phyloP scores from a whole-genome alignment of 2,797 vertebrate genomes.

The Lepidocolaptes lacrymiger region DNA sequence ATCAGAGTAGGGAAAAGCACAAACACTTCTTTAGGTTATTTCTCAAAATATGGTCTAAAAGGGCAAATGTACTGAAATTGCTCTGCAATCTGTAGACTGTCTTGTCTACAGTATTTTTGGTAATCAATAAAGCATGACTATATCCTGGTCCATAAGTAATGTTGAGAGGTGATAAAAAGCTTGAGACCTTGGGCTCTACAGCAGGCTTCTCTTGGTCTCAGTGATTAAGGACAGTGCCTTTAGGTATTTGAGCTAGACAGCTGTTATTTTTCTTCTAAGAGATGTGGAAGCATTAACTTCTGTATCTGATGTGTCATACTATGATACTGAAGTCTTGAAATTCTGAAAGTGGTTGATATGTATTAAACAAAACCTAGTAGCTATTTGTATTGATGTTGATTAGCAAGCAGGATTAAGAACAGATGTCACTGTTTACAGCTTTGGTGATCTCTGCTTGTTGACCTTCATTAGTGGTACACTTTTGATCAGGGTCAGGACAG shows the following conservation, averaged over 20 bases:
- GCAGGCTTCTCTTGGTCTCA: neutral
- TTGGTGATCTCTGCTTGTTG: neutral
- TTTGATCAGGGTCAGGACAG: neutral
- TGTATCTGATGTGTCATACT: fast-evolving
- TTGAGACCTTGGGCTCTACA: neutral
- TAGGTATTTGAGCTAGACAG: neutral
- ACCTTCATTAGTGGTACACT: neutral
- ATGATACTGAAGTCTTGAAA: neutral
- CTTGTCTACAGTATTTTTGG: neutral
- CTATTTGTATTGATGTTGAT: neutral
- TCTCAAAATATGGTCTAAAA: neutral
- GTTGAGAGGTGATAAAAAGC: neutral
- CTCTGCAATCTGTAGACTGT: neutral
- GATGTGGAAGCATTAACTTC: neutral
- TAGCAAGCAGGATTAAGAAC: neutral
- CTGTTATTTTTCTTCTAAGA: neutral
- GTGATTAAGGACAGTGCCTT: neutral
- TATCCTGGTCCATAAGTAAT: neutral
- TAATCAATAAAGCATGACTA: neutral
- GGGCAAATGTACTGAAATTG: neutral
- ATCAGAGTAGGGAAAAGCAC: neutral
- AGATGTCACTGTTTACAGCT: neutral
- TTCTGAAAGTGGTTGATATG: neutral
- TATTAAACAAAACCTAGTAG: neutral
- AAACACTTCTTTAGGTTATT: neutral